phyloP scores from a whole-genome alignment of 2,113 vertebrate species.

The Pelecanoides urinatrix region DNA sequence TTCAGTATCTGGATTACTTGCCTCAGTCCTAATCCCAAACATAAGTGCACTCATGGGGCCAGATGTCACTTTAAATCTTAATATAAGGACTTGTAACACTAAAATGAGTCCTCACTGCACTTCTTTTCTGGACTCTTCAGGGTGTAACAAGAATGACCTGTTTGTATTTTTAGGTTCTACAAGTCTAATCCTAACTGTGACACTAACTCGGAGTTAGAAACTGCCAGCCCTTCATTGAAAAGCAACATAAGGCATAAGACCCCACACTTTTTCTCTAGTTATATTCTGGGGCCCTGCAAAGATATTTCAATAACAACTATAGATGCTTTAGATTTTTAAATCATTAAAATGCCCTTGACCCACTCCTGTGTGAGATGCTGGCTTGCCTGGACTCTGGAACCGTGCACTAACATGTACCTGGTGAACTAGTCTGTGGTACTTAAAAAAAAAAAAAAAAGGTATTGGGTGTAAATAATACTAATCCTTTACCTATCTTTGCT shows the following conservation, averaged over 20 bases:
- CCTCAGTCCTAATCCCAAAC: not conserved
- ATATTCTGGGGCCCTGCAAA: not conserved
- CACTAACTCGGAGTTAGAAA: not conserved
- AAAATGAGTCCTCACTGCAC: not conserved
- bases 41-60: not conserved
- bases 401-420: not conserved
- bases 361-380: not conserved
- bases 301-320: not conserved
- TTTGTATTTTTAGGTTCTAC: not conserved
- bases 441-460: not conserved
- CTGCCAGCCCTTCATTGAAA: not conserved
- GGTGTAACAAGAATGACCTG: not conserved
- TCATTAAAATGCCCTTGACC: not conserved
- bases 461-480: not conserved
- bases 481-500: not conserved
- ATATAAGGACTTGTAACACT: not conserved
- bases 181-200: not conserved
- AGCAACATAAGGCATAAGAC: not conserved
- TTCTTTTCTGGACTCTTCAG: not conserved
- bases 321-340: not conserved
- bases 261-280: not conserved
- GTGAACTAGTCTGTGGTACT: not conserved
- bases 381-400: not conserved
- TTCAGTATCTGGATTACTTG: not conserved
- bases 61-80: not conserved